Percentiles rank a stretch among this genome's conserved stretches.
phyloP scores from a whole-genome alignment of 1,140 invertebrate genomes.

The Arion vulgaris region DNA sequence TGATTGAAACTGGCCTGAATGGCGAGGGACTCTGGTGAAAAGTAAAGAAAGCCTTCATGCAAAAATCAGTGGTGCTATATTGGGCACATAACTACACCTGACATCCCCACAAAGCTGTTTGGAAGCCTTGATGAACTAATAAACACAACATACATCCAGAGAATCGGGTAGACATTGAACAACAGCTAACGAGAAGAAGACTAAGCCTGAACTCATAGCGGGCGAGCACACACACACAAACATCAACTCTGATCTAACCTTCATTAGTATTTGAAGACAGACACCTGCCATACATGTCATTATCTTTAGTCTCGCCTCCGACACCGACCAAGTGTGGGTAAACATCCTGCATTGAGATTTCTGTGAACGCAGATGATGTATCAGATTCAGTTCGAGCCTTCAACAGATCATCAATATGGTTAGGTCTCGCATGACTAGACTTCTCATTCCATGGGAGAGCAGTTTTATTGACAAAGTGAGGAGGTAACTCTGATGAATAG shows the following conservation, averaged over 20 bases:
- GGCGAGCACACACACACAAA: background rate
- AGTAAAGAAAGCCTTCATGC: too few species aligned
- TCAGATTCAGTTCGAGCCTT: conserved; percentile 8
- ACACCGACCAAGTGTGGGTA: background rate
- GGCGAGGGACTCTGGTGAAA: too few species aligned
- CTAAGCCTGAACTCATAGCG: too few species aligned
- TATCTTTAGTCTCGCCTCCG: background rate
- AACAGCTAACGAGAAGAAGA: too few species aligned
- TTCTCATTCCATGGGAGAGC: background rate
- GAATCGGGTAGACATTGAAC: too few species aligned
- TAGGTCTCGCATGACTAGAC: background rate
- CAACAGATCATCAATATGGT: background rate
- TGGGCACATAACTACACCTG: too few species aligned
- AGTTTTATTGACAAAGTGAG: background rate
- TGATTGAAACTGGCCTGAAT: too few species aligned
- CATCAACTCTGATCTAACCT: background rate
- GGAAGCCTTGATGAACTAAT: too few species aligned
- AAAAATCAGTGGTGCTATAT: too few species aligned
- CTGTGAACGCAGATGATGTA: conserved; percentile 17
- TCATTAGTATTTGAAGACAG: background rate
- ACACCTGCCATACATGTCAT: background rate
- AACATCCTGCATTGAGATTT: conserved; percentile 24
- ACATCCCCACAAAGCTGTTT: too few species aligned
- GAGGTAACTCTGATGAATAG: too few species aligned
- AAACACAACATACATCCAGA: too few species aligned